Base-by-base conservation (phyloP, 2,797 vertebrate genomes). In the Microtus californicus region DNA sequence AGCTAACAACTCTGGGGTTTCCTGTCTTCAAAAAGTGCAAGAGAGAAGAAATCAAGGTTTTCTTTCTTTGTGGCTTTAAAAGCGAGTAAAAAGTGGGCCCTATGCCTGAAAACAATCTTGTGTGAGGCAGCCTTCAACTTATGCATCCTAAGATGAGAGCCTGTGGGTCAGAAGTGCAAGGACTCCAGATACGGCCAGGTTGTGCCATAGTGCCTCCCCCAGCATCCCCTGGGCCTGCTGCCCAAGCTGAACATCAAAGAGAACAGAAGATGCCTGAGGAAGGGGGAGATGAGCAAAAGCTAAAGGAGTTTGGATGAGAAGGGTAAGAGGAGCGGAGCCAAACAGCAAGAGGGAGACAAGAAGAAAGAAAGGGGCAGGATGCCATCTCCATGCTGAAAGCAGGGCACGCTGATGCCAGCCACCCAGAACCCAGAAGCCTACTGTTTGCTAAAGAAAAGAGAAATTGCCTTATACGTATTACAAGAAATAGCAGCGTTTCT, bases 131-230 rank as follows among this genome's bases (percentile, higher is more conserved):
- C 31, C 31, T 27, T 23, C 71, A 63, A n/a, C 29, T 17, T 77
- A 34, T 15, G 40, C 54, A 61, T 25, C 29, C 67, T 34, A 3
- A 34, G 40, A 54, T 1, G 5, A 86, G 43, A 54, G 14, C 43
- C n/a, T 0, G 51, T 6, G 45, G 71, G 71, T 54, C 21, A 15
- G 56, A 54, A 13, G 77, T 5, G 9, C 9, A 0, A 4, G 2
- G n/a, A 6, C 43, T 3, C 7, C 31, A 27, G 59, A 74, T 12
- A 19, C 0, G 21, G 34, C 65, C 25, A 5, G 15, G 8, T 7
- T 21, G 2, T 34, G 31, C 14, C 87, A 34, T 0, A 23, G 78
- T 5, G 21, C 48, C 10, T 34, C 69, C 51, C 45, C 21, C 63
- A 51, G 11, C 43, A n/a, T 5, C 12, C 37, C 45, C 34, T 7